These are phyloP conservation scores for Bugula neritina DNA, from an alignment of 2,888 invertebrate species.

Conservation along the genomic window DNA sequence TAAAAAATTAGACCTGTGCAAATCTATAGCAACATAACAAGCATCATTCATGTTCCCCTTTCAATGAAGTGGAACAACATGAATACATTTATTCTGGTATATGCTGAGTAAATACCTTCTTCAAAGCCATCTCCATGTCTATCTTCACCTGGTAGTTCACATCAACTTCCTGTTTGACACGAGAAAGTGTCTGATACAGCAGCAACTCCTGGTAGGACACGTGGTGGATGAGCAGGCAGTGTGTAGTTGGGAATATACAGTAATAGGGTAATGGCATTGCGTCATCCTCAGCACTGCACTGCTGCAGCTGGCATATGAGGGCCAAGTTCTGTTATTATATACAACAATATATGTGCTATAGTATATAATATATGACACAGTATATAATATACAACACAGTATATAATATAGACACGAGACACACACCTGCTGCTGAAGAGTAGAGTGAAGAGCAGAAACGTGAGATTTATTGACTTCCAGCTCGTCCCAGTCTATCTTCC, in stretches of 20 bases:
- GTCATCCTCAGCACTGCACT: neutral
- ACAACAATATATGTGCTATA: too few relatives aligned
- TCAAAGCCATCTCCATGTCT: neutral
- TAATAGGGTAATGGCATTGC: neutral
- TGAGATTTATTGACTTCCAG: conserved; percentile 44
- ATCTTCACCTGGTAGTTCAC: neutral
- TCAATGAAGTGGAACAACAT: conserved; percentile 1
- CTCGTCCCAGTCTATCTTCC: conserved; percentile 52
- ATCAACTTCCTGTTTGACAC: neutral
- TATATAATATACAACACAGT: too few relatives aligned
- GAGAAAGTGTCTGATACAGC: neutral
- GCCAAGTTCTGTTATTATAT: neutral
- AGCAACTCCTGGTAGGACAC: neutral
- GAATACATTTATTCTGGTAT: too few relatives aligned
- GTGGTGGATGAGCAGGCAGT: conserved; percentile 3
- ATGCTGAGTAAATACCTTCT: conserved; percentile 8
- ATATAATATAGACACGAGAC: neutral
- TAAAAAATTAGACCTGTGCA: too few relatives aligned
- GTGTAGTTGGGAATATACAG: neutral
- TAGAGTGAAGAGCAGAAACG: conserved; percentile 37
- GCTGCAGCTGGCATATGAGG: neutral
- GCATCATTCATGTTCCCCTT: too few relatives aligned
- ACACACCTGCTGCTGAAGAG: neutral
- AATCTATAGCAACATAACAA: too few relatives aligned
- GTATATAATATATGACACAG: too few relatives aligned